These are phyloP conservation scores for Nephrotoma appendiculata DNA, from an alignment of 2,888 invertebrate species.

Conservation along the genomic window DNA sequence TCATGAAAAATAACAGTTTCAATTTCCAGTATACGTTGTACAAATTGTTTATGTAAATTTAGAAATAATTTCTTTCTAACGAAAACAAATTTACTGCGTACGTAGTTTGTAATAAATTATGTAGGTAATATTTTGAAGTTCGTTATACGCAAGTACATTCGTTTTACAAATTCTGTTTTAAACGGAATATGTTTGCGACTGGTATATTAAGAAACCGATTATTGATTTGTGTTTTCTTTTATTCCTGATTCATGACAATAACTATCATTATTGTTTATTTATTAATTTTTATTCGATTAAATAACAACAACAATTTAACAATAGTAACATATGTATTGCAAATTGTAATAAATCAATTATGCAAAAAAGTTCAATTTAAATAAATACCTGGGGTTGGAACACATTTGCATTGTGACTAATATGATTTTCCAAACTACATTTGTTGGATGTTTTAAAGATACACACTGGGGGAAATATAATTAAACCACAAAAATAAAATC, in stretches of 20 bases:
- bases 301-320: background rate
- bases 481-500: no score
- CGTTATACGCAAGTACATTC: background rate
- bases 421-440: no score
- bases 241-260: background rate
- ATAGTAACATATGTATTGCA: background rate
- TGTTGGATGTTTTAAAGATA: no score
- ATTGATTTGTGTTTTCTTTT: background rate
- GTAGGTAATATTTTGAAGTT: background rate
- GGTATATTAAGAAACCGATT: background rate
- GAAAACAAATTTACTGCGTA: background rate
- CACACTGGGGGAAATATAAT: no score
- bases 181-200: background rate
- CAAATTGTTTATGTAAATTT: background rate
- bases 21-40: background rate
- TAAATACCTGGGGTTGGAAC: background rate
- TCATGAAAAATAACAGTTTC: background rate
- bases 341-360: background rate
- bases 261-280: background rate
- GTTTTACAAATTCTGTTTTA: background rate
- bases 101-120: background rate
- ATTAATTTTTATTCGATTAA: background rate
- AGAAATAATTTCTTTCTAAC: background rate
- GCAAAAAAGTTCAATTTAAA: background rate
- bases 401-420: background rate